Base-by-base conservation (phyloP, 2,113 vertebrate genomes). In the Callaeas wilsoni region DNA sequence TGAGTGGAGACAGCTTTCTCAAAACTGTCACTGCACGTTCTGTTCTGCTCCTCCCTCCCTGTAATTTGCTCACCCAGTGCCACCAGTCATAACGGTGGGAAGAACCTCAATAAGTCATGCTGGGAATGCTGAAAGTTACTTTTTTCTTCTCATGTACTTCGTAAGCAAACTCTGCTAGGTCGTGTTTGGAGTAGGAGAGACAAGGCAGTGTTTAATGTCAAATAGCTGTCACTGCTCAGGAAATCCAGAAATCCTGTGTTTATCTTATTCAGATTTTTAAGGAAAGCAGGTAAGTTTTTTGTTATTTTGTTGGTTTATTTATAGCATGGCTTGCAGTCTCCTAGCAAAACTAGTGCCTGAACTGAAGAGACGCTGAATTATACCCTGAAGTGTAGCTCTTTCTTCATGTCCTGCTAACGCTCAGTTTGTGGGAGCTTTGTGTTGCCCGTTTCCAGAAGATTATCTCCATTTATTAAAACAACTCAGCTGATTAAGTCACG, bases 401-500 rank as follows among this genome's bases (percentile, higher is more conserved):
- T 50, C 33, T 69, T 59, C 55, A 32, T 14, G 21, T 52, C 29
- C 19, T 15, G 12, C 39, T 57, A 65, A 62, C 0, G 0, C 42
- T 41, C 8, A 33, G 35, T 29, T 65, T 70, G 33, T 44, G 52
- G 52, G 35, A 91, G 14, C 35, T 49, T 55, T 14, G 1, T 60
- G 42, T 41, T 68, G 35, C 35, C 25, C 3, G 4, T 30, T 10
- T 50, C 39, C 16, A 47, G 35, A 75, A 67, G 23, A 60, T 50
- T 50, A 71, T 33, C 16, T 6, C 9, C 6, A 3, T 64, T 71
- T 77, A 21, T 65, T 75, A 44, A 65, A 94, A 74, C 22, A 60
- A 49, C 26, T 30, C 1, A 1, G 1, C n/a, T 11, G 25, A 32
- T 55, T 27, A 49, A 33, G 5, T 64, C 44, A 6, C 19, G 42